Evolutionary conservation across 2,797 vertebrate genomes (phyloP).

Genomic region (Falco peregrinus): DNA sequence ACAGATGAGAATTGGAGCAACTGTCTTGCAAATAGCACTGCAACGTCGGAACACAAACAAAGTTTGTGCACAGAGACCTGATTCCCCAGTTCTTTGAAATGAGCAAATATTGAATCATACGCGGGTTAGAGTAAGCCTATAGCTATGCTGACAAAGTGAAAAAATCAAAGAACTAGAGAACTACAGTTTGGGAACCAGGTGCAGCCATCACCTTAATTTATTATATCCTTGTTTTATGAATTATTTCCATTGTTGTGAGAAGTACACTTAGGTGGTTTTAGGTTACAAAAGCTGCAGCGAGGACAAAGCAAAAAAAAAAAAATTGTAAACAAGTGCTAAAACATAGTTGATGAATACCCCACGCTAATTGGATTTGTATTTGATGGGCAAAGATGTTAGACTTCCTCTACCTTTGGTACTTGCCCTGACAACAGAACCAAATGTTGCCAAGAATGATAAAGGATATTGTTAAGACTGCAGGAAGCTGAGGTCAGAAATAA

Average conservation of each 20-base stretch:
- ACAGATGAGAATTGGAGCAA: background rate
- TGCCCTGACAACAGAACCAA: background rate
- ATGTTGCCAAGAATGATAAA: background rate
- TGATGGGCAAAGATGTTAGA: background rate
- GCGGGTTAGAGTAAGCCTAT: background rate
- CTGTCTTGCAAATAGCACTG: background rate
- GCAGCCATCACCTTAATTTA: background rate
- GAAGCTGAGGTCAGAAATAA: background rate
- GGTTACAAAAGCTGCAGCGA: background rate
- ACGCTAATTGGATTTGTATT: background rate
- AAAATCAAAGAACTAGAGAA: background rate
- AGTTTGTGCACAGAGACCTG: background rate
- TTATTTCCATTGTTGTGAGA: background rate
- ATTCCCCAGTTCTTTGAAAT: background rate
- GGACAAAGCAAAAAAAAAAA: background rate
- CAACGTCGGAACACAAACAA: background rate
- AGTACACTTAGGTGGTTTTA: background rate
- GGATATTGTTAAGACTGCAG: background rate
- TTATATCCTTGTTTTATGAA: background rate
- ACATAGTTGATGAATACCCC: background rate
- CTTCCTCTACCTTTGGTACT: background rate
- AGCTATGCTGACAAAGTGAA: background rate
- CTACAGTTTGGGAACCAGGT: background rate
- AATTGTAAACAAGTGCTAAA: background rate
- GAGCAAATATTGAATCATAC: background rate